Evolutionary conservation across 2,888 invertebrate genomes (phyloP).

Genomic region (Antheraea assamensis): DNA sequence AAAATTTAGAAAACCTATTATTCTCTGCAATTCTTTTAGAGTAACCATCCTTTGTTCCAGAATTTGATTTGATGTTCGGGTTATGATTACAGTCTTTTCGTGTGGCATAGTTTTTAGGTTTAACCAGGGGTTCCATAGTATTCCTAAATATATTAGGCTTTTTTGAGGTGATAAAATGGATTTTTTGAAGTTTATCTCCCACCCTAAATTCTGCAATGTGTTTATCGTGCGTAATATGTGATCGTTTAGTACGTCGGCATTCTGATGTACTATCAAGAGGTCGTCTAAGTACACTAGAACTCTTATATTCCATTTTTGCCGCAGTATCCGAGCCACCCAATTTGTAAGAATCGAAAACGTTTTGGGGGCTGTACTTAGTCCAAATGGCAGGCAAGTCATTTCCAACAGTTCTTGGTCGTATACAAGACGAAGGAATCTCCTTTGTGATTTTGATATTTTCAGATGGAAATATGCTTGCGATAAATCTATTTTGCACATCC

Average conservation of each 20-base stretch:
- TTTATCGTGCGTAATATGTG: too few species aligned
- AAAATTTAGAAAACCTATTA: slow-evolving; percentile 11
- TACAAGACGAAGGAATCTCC: too few species aligned
- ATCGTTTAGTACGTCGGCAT: too few species aligned
- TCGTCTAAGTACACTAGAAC: slow-evolving; percentile 34
- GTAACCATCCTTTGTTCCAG: not conserved
- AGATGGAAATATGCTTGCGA: slow-evolving; percentile 37
- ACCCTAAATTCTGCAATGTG: not conserved
- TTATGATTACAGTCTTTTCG: too few species aligned
- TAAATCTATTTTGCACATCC: slow-evolving; percentile 35
- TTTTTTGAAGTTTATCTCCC: not conserved
- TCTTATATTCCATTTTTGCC: slow-evolving; percentile 28
- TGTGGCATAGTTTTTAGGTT: too few species aligned
- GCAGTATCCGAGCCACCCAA: slow-evolving; percentile 33
- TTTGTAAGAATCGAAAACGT: slow-evolving; percentile 32
- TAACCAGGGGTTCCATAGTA: too few species aligned
- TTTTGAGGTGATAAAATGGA: not conserved
- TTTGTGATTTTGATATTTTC: slow-evolving; percentile 18
- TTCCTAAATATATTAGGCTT: not conserved
- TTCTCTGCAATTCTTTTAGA: not conserved
- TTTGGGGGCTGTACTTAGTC: slow-evolving; percentile 38
- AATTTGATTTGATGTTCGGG: not conserved
- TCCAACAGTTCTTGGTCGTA: slow-evolving; percentile 27
- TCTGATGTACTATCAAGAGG: slow-evolving; percentile 28
- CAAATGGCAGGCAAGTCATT: slow-evolving; percentile 42